Base-by-base conservation (phyloP, 2,888 invertebrate genomes). In the Gymnocheta viridis region DNA sequence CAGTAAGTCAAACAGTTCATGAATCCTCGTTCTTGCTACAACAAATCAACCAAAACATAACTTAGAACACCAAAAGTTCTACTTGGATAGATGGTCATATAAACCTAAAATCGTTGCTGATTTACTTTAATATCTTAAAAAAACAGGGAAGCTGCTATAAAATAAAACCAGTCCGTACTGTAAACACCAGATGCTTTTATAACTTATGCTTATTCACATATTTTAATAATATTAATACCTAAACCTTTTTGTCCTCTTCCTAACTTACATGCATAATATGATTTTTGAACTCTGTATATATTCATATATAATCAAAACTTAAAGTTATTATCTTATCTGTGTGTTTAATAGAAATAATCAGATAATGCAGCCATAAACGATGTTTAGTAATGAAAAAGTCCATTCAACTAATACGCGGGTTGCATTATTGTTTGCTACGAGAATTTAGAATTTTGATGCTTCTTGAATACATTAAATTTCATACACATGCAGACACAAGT, bases 321-420 rank as follows among this genome's bases (percentile, higher is more conserved):
- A 22, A 14, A 32, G 14, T 17, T 41, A 22, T 24, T 60, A 27
- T 49, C 17, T 32, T 66, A 29, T 73, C 24, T 27, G 22, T 29
- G 41, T 64, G 6, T 41, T 60, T n/a, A 32, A 60, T 35, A 17
- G 29, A 79, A 62, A 51, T 74, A 74, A 80, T 67, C 51, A 60
- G 73, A 80, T 80, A 60, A 80, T 66, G 29, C 35, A 22, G 66
- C 54, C 41, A 72, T 72, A 66, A 79, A 49, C 58, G 38, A 73
- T 79, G 29, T 58, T 73, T 38, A 58, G 66, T 64, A 80, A 78
- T 49, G 51, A 32, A 17, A 82, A 72, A 67, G 80, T 80, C 19
- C 70, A 66, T 74, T 58, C 19, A 81, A 66, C 38, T 47, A 51
- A 14, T 27, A 51, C 64, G 80, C 73, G 70, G 35, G 22, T 56